phyloP scores from a whole-genome alignment of 2,888 invertebrate species.

The Stenodema calcarata region DNA sequence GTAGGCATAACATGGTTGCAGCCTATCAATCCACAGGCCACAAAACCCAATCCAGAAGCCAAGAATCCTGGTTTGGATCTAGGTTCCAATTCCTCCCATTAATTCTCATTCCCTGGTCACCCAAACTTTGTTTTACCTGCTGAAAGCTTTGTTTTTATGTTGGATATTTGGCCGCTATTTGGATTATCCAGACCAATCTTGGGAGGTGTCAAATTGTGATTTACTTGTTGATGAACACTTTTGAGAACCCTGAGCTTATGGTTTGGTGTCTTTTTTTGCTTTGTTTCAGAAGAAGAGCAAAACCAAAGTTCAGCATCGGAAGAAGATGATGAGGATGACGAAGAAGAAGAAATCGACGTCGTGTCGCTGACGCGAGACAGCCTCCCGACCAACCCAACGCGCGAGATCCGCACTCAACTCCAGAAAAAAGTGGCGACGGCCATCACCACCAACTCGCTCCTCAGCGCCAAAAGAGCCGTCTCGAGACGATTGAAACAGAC shows the following conservation, averaged over 20 bases:
- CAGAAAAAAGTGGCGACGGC: slow-evolving; percentile 57
- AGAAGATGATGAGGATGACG: slow-evolving; percentile 49
- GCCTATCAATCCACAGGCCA: no score
- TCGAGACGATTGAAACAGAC: slow-evolving; percentile 49
- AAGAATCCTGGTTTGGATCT: no score
- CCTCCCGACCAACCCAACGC: slow-evolving; percentile 74
- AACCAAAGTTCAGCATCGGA: slow-evolving; percentile 46
- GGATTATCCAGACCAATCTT: no score
- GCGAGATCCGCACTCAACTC: slow-evolving; percentile 72
- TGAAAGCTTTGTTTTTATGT: no score
- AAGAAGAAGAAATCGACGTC: slow-evolving; percentile 86
- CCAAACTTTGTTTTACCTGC: no score
- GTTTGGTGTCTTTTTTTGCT: neutral
- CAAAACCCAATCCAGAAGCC: no score
- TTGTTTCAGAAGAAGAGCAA: slow-evolving; percentile 53
- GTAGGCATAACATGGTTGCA: no score
- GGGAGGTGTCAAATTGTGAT: no score
- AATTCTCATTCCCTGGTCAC: no score
- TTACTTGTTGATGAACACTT: neutral
- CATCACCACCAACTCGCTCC: slow-evolving; percentile 58
- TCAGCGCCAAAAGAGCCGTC: slow-evolving; percentile 54
- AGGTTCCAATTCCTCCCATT: no score
- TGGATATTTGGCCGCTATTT: no score
- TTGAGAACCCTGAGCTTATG: neutral
- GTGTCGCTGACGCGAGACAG: slow-evolving; percentile 68